Evolutionary conservation across 2,113 vertebrate species (phyloP).

Genomic region (Chaetops frenatus): DNA sequence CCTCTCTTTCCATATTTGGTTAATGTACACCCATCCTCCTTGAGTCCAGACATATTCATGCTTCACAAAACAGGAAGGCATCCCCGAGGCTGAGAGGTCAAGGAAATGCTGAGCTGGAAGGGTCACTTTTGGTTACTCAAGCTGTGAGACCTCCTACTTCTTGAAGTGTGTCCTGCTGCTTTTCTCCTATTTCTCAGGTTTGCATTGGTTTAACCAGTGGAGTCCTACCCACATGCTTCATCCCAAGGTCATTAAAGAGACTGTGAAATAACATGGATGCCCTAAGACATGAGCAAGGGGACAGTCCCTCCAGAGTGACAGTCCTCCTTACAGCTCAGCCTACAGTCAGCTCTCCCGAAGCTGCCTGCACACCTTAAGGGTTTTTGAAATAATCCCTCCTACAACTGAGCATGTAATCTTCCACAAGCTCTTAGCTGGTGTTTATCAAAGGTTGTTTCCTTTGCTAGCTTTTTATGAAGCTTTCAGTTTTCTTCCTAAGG

Average conservation of each 20-base stretch:
- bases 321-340: not conserved
- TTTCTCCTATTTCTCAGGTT: not conserved
- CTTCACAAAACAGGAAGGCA: not conserved
- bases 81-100: not conserved
- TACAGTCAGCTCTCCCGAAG: not conserved
- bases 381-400: not conserved
- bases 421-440: not conserved
- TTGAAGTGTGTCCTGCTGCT: not conserved
- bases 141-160: not conserved
- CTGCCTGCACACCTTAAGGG: not conserved
- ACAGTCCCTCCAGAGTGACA: not conserved
- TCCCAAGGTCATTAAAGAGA: not conserved
- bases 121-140: not conserved
- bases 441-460: not conserved
- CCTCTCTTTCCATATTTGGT: not conserved
- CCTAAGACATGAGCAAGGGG: rapidly evolving
- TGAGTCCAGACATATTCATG: not conserved
- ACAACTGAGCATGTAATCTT: not conserved
- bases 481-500: not conserved
- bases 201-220: not conserved
- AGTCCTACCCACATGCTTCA: not conserved
- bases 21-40: not conserved
- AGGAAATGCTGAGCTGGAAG: not conserved
- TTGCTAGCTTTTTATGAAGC: not conserved
- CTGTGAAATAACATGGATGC: not conserved